Percentiles rank a stretch among this genome's conserved stretches.
phyloP scores from a whole-genome alignment of 2,888 invertebrate genomes.

The Hirtodrosophila alboralis region DNA sequence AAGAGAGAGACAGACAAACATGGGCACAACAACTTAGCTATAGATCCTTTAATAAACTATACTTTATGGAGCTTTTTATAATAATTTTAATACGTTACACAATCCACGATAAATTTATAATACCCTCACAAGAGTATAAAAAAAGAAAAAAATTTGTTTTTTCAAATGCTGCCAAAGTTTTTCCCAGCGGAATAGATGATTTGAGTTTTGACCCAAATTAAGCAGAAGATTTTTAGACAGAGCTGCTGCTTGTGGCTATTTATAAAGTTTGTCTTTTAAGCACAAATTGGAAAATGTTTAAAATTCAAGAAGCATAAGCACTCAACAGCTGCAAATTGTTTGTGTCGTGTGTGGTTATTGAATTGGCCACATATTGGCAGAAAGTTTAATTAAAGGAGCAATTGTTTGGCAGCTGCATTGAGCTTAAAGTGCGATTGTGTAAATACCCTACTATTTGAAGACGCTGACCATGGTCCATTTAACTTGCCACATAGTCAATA shows the following conservation, averaged over 20 bases:
- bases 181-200: neutral
- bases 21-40: too few species aligned
- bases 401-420: constrained; percentile 42
- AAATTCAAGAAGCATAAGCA: constrained; percentile 32
- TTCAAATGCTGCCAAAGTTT: too few species aligned
- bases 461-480: constrained; percentile 12
- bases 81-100: too few species aligned
- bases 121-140: neutral
- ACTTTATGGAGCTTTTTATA: too few species aligned
- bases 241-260: constrained; percentile 29
- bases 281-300: constrained; percentile 13
- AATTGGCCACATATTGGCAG: constrained; percentile 8
- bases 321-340: constrained; percentile 26
- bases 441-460: constrained; percentile 12
- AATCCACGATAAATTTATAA: neutral
- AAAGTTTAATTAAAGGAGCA: constrained; percentile 65
- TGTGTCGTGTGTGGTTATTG: constrained; percentile 21
- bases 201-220: constrained; percentile 6
- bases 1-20: too few species aligned
- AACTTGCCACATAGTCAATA: constrained; percentile 20
- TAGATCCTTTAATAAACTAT: too few species aligned
- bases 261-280: constrained; percentile 22
- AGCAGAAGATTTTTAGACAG: neutral
- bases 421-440: constrained; percentile 16
- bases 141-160: neutral